Evolutionary conservation across 1,140 invertebrate genomes (phyloP), one percentile per base, ranked within the genome.

Genomic region (Anagrus nilaparvatae): DNA sequence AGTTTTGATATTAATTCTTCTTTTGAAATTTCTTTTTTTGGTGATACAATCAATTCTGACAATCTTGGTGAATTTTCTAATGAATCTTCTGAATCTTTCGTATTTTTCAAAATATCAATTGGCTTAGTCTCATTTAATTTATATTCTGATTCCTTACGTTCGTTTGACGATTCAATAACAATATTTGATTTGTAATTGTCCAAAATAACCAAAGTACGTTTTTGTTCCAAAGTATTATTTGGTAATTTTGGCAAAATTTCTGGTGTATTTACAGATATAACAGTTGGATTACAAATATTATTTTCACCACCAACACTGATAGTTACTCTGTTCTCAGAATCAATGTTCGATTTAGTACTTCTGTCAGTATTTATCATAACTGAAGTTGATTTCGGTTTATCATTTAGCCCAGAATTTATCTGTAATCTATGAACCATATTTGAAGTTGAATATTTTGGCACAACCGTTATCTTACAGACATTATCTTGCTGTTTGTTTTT

Each of bases 401-500:
- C n/a, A n/a, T n/a, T n/a, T n/a, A n/a, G n/a, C n/a, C n/a, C n/a
- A n/a, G 58, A 66, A 14, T 56, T 71, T 30, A 79, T 72, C 54
- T 76, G 74, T 5, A 78, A 53, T 53, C 74, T 69, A 57, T 79
- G 76, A 16, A 77, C 65, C 19, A 71, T 49, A 13, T 64, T 53
- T 5, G 53, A 45, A 32, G 52, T 44, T 24, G 40, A 4, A 20
- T 63, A 61, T n/a, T 48, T 41, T 3, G 65, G 65, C 18, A 52
- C 63, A 0, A 69, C 63, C 1, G 59, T 66, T n/a, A 67, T 69
- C 37, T 69, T 69, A 33, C 61, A 69, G 10, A 67, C 50, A 38
- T 67, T 69, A 1, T 8, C n/a, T 31, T 34, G 17, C 45, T 44
- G 21, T 43, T 49, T 9, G 13, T 34, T 5, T 38, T 32, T 4